Percentiles rank a stretch among this genome's conserved stretches.
Evolutionary conservation across 2,797 vertebrate species (phyloP).

Genomic region (Smutsia temminckii): DNA sequence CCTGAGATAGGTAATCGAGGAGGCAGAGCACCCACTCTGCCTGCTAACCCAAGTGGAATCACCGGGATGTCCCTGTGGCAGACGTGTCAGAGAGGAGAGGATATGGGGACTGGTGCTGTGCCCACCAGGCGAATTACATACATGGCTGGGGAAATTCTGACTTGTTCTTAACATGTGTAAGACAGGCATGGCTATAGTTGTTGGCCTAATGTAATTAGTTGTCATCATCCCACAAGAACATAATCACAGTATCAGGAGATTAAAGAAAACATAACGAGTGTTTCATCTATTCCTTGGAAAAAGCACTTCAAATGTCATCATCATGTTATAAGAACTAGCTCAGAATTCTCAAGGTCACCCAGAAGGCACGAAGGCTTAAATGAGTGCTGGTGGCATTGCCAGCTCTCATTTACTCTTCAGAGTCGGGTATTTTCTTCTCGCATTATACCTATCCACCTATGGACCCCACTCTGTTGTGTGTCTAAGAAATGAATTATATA

Average conservation of each 20-base stretch:
- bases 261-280: constrained; percentile 39
- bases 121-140: not conserved
- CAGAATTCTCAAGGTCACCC: not conserved
- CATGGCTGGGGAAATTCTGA: not conserved
- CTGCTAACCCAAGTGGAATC: not conserved
- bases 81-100: not conserved
- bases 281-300: constrained; percentile 24
- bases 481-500: not conserved
- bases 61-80: not conserved
- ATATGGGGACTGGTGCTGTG: not conserved
- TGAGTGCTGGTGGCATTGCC: not conserved
- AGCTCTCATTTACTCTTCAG: not conserved
- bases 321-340: not conserved
- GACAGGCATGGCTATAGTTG: not conserved
- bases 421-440: not conserved
- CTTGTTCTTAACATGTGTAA: not conserved
- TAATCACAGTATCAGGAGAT: constrained; percentile 53
- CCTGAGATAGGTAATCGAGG: not conserved
- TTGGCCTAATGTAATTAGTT: constrained; percentile 30
- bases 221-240: constrained; percentile 32
- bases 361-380: not conserved
- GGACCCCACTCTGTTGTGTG: not conserved
- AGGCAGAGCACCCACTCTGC: not conserved
- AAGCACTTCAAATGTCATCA: constrained; percentile 46
- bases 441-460: not conserved